phyloP scores from a whole-genome alignment of 2,888 invertebrate genomes.

The Cynaeus angustus region DNA sequence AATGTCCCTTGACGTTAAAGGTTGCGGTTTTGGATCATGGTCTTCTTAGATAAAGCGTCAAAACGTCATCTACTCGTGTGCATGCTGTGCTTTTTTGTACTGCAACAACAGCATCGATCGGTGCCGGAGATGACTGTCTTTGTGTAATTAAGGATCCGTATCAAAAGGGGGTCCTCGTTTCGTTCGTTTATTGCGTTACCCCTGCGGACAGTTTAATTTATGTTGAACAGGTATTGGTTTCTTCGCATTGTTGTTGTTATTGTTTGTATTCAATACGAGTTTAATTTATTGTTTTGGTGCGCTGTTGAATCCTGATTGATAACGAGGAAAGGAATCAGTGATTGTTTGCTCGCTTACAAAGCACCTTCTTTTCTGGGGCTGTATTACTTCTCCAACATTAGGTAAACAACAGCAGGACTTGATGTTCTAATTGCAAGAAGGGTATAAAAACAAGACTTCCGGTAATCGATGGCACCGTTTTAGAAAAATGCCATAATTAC shows the following conservation, averaged over 20 bases:
- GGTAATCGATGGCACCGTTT: not conserved
- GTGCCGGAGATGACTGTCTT: slow-evolving; percentile 10
- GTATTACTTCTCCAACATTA: not conserved
- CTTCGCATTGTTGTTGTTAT: slow-evolving; percentile 41
- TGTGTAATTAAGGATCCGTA: slow-evolving; percentile 46
- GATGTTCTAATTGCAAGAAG: not conserved
- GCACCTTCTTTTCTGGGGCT: not conserved
- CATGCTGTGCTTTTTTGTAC: not conserved
- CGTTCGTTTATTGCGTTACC: slow-evolving; percentile 27
- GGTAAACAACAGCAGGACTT: not conserved
- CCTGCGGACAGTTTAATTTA: slow-evolving; percentile 38
- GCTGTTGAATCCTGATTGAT: slow-evolving; percentile 15
- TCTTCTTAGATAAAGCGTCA: slow-evolving; percentile 31
- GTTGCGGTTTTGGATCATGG: slow-evolving; percentile 37
- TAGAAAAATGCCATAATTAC: no score
- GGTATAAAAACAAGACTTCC: not conserved
- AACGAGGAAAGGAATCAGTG: not conserved
- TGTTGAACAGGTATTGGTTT: slow-evolving; percentile 45
- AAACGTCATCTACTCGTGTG: slow-evolving; percentile 9
- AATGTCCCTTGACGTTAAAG: slow-evolving; percentile 42
- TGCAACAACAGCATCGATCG: slow-evolving; percentile 11
- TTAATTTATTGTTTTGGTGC: slow-evolving; percentile 28
- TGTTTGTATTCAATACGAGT: slow-evolving; percentile 31
- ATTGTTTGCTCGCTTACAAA: slow-evolving; percentile 1
- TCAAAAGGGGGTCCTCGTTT: slow-evolving; percentile 26